Evolutionary conservation across 2,113 vertebrate species (phyloP), one percentile per base, ranked within the genome.

Genomic region (Protobothrops flavoviridis): DNA sequence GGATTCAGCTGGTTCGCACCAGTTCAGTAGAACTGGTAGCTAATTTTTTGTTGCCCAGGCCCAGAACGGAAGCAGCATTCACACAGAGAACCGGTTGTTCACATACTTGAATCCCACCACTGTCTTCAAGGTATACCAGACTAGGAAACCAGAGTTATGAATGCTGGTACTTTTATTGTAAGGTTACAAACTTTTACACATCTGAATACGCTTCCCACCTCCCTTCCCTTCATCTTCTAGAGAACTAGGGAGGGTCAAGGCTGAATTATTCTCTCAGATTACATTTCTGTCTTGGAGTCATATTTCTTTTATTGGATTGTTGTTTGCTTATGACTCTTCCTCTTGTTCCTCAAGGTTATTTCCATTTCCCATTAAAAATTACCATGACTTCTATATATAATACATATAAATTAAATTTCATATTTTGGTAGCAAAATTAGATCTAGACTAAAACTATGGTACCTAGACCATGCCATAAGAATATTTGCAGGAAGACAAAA

Each of bases 361-460:
- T 17, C 33, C 33, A 81, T 17, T 39, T 1, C 74, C 74, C 33
- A 21, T 81, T 81, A 21, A 21, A 81, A 21, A 17, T 81, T 43
- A 81, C 69, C 20, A 33, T 85, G 85, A 17, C 39, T 87, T 85
- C 81, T 48, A 39, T 10, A 89, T 33, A 81, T 45, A 92, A 89
- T 33, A 85, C 17, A 85, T 33, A 89, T 56, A 88, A 88, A 88
- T 23, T 24, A 43, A 55, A 45, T 48, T 56, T 29, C 52, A 57
- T 81, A 55, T 89, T 89, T 88, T 89, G 55, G 87, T 89, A 89
- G 12, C 43, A 89, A 59, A 89, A 74, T 56, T 17, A 45, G 45
- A 12, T 64, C 50, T 93, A 93, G 29, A 57, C 89, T 81, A 89
- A 43, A 89, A 81, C 56, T 59, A 93, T 89, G 56, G n/a, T 89